Base-by-base conservation (phyloP, 2,888 invertebrate species). In the Tenthredo notha region DNA sequence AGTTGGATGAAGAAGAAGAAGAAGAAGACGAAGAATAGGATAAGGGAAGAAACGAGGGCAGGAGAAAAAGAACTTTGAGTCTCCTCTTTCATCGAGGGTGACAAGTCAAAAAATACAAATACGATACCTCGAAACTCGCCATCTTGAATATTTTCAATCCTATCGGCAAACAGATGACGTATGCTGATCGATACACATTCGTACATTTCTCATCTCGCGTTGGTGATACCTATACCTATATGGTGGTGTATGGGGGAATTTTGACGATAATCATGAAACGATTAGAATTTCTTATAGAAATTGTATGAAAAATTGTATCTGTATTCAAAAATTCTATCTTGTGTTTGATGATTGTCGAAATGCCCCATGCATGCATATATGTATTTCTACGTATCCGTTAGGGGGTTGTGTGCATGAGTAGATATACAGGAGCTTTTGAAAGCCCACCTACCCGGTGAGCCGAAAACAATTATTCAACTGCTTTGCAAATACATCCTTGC, bases 401-500 rank as follows among this genome's bases (percentile, higher is more conserved):
- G 40, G 33, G 77, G 50, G 4, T 50, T 50, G 9, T 74, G 74
- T 74, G 74, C 12, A 47, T 9, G 74, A 40, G 74, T 5, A 43
- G 74, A 74, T 74, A 74, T 12, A 74, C 43, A 33, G 10, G 54
- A 77, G 77, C 54, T 77, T 77, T 77, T 33, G 37, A 54, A 33
- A 47, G 54, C 65, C 75, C 40, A 65, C 50, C 50, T 54, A 74
- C 21, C 74, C 40, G 74, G 29, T 40, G 50, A 74, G 80, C 82
- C 82, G 87, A 87, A 87, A 88, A 88, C 87, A 88, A 88, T 89
- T 87, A 86, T 89, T 90, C 90, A 87, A 89, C 87, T 88, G 88
- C 87, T 84, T 84, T 50, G 86, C 87, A 89, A 89, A 89, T 87
- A 91, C 86, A 84, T 87, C 85, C 87, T 86, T 88, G 89, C 89